Evolutionary conservation across 2,888 invertebrate genomes (phyloP), one percentile per base, ranked within the genome.

Genomic region (Petrolisthes cinctipes): DNA sequence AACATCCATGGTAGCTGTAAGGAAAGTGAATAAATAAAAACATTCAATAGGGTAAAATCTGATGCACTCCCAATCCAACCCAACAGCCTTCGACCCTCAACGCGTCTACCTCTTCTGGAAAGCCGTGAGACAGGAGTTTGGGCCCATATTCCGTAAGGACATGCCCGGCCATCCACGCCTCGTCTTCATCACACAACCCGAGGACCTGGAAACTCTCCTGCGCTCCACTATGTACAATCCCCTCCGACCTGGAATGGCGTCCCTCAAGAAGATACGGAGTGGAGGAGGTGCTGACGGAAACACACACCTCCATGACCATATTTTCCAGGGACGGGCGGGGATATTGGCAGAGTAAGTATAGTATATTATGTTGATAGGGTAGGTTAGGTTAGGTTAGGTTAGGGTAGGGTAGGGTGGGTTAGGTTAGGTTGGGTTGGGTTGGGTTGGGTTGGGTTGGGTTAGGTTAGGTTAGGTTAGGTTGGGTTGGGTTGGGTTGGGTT

Each of bases 101-200:
- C 82, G 85, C 1, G 71, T 88, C 57, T 88, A 88, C 82, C 71
- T 88, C 4, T 88, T 85, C 82, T 88, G 88, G 88, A 51, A 82
- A n/a, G 82, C 88, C 0, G 76, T 88, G 17, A n/a, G 78, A 14
- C 23, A 88, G 14, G 88, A 88, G 51, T 88, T 85, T 57, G 88
- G 88, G 4, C 88, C 88, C 14, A 88, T 71, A 51, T 88, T 88
- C 82, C 84, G 88, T 9, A 88, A 88, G n/a, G 88, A 88, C 88
- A 88, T 88, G 88, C 88, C 88, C 2, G 88, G 88, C 0, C 88
- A 88, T 23, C 82, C 85, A 5, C 81, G 76, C 78, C 71, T 85
- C 82, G 85, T 88, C 14, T 88, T 88, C 82, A 85, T 88, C 71
- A 85, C 82, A 7, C 76, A 82, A n/a, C 88, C 88, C 0, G 82